phyloP scores from a whole-genome alignment of 2,113 vertebrate genomes.

The Scolopax mira region DNA sequence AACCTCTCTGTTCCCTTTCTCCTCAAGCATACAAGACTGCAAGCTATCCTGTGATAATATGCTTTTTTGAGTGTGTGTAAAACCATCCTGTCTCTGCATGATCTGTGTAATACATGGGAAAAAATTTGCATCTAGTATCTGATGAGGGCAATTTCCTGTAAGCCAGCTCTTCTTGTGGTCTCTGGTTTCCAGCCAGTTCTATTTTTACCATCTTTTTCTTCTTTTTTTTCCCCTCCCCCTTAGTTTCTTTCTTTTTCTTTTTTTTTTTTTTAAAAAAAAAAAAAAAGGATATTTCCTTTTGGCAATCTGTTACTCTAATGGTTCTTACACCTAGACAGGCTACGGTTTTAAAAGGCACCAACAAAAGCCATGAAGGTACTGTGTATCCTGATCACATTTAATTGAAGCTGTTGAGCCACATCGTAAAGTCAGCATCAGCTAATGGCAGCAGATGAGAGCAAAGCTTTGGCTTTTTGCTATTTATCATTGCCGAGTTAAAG shows the following conservation, averaged over 20 bases:
- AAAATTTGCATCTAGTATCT: slow-evolving; percentile 40
- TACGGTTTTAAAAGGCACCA: slow-evolving; percentile 6
- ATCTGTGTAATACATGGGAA: slow-evolving; percentile 19
- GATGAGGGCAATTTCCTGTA: slow-evolving; percentile 68
- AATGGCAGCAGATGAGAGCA: background rate
- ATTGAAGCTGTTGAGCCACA: background rate
- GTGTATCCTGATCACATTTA: background rate
- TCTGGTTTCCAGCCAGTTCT: slow-evolving; percentile 71
- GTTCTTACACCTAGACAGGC: background rate
- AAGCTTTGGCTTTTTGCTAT: background rate
- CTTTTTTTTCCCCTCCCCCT: background rate
- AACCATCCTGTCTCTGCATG: background rate
- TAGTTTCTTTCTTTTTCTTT: background rate
- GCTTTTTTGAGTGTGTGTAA: background rate
- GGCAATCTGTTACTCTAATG: background rate
- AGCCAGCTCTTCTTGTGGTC: slow-evolving; percentile 60
- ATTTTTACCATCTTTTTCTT: slow-evolving; percentile 53
- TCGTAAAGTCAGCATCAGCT: background rate
- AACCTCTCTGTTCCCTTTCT: background rate
- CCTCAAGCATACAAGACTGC: fast-evolving
- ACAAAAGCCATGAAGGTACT: background rate
- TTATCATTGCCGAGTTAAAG: background rate
- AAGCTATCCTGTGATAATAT: background rate
- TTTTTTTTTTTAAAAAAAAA: background rate
- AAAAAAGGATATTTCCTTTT: background rate